A percentile compares a stretch with the other conserved stretches of the same genome.
These are phyloP conservation scores for Brachionus sp. DNA, from an alignment of 1,140 invertebrate genomes.

Conservation along the genomic window DNA sequence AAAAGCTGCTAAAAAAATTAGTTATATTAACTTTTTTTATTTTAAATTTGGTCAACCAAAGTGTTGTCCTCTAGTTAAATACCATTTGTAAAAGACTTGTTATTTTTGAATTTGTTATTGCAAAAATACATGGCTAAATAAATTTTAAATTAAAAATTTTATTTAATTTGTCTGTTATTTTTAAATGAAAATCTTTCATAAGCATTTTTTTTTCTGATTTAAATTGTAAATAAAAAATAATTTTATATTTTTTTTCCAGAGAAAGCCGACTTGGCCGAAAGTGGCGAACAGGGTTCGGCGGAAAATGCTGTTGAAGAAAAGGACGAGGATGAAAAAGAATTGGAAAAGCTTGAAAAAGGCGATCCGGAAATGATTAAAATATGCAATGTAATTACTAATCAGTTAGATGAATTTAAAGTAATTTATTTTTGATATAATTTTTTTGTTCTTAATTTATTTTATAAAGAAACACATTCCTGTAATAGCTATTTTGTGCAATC, in stretches of 20 bases:
- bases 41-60: too few relatives aligned
- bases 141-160: too few relatives aligned
- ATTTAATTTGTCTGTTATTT: neutral
- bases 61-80: too few relatives aligned
- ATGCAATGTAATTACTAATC: conserved; percentile 61
- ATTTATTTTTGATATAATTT: conserved; percentile 53
- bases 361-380: conserved; percentile 53
- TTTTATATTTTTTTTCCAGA: too few relatives aligned
- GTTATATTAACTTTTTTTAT: too few relatives aligned
- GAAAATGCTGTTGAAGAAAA: conserved; percentile 62
- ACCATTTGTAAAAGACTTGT: too few relatives aligned
- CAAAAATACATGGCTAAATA: too few relatives aligned
- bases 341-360: conserved; percentile 49
- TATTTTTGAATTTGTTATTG: too few relatives aligned
- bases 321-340: conserved; percentile 51
- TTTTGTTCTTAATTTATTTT: conserved; percentile 49
- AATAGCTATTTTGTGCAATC: conserved; percentile 59
- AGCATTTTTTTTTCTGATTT: too few relatives aligned
- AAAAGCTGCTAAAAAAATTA: too few relatives aligned
- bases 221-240: too few relatives aligned
- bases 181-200: conserved; percentile 48
- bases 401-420: conserved; percentile 74
- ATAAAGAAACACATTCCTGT: conserved; percentile 57
- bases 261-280: conserved; percentile 67
- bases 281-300: conserved; percentile 54